phyloP scores from a whole-genome alignment of 2,113 vertebrate genomes.

The Rhodinocichla rosea region DNA sequence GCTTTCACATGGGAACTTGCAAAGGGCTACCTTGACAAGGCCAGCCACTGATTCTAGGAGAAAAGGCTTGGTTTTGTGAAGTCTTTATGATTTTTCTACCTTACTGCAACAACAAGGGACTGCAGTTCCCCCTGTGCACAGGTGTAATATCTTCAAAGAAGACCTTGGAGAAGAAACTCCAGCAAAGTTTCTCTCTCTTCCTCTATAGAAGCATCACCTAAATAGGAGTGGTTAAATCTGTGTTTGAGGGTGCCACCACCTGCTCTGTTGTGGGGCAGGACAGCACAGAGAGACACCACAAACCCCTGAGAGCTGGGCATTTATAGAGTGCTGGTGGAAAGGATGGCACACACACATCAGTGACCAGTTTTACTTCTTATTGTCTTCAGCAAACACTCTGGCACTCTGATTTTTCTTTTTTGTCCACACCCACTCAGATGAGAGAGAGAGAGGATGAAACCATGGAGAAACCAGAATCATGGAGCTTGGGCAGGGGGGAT shows the following conservation, averaged over 20 bases:
- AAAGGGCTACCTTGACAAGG: background rate
- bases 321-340: background rate
- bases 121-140: background rate
- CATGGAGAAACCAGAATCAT: rapidly evolving
- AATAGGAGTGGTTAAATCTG: rapidly evolving
- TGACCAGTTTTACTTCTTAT: background rate
- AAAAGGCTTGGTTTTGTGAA: background rate
- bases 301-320: background rate
- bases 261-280: background rate
- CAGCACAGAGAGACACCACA: rapidly evolving
- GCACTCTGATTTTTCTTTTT: background rate
- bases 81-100: background rate
- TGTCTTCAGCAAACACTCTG: background rate
- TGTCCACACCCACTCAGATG: background rate
- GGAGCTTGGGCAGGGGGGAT: background rate
- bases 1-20: background rate
- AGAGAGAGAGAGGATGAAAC: background rate
- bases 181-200: background rate
- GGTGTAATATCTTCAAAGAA: background rate
- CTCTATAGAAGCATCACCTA: rapidly evolving
- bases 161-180: background rate
- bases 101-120: background rate
- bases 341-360: background rate
- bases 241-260: background rate
- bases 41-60: background rate